phyloP scores from a whole-genome alignment of 2,797 vertebrate genomes.

The Enteromius afrohamiltoni region DNA sequence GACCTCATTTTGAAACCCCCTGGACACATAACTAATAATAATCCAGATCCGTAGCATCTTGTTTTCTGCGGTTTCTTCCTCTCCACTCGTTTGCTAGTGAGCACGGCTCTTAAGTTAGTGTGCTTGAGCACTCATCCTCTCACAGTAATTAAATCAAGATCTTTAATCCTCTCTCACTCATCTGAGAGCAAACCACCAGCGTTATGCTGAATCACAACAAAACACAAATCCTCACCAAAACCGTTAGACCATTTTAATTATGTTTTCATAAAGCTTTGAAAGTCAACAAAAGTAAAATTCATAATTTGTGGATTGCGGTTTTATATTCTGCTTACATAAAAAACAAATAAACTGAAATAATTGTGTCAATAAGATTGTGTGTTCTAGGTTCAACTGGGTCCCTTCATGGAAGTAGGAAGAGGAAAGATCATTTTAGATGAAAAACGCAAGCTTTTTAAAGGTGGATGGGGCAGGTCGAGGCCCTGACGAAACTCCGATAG shows the following conservation, averaged over 20 bases:
- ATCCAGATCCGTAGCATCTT: background rate
- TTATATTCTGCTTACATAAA: background rate
- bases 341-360: background rate
- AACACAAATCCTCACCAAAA: background rate
- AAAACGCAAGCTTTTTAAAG: conserved; percentile 24
- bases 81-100: conserved; percentile 79
- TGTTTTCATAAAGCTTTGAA: background rate
- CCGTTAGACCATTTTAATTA: too few relatives aligned
- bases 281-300: background rate
- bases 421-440: conserved; percentile 8
- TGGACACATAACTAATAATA: background rate
- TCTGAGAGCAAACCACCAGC: background rate
- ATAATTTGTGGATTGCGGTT: background rate
- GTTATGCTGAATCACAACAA: conserved; percentile 6
- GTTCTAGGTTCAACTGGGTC: background rate
- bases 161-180: conserved; percentile 89
- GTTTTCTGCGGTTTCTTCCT: background rate
- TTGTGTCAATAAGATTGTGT: background rate
- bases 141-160: conserved; percentile 99
- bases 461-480: conserved; percentile 38
- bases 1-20: background rate
- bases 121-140: conserved; percentile 91
- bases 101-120: conserved; percentile 86
- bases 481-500: conserved; percentile 84
- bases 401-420: background rate